Percentiles rank a stretch among this genome's conserved stretches.
These are phyloP conservation scores for Oscheius sp. DNA, from an alignment of 2,888 invertebrate genomes.

Conservation along the genomic window DNA sequence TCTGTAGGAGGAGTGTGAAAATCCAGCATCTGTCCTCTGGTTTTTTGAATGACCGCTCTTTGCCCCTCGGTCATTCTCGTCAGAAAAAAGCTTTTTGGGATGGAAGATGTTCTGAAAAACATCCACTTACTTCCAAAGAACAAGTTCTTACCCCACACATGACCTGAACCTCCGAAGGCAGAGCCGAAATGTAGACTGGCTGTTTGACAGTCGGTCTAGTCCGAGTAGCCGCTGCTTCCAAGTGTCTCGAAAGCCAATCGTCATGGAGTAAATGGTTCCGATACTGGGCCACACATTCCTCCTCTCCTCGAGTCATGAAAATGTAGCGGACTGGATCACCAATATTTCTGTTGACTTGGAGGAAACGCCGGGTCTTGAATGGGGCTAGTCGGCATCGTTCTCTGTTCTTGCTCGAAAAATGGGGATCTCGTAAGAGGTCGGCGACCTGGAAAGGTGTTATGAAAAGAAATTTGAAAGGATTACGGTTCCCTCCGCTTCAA, in stretches of 20 bases:
- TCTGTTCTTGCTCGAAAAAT: conserved; percentile 49
- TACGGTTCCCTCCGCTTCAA: conserved; percentile 46
- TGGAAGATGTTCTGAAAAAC: conserved; percentile 37
- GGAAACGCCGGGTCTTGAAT: conserved; percentile 39
- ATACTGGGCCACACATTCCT: conserved; percentile 46
- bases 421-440: conserved; percentile 48
- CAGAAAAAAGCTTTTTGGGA: not conserved
- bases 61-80: conserved; percentile 45
- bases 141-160: conserved; percentile 46
- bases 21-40: conserved; percentile 39
- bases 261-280: conserved; percentile 43
- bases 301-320: conserved; percentile 55
- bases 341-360: conserved; percentile 50
- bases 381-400: conserved; percentile 48
- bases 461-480: not conserved
- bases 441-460: conserved; percentile 32
- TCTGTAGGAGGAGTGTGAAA: conserved; percentile 52
- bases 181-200: conserved; percentile 46
- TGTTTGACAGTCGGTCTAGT: conserved; percentile 29
- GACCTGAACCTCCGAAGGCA: conserved; percentile 57
- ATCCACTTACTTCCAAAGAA: not conserved
- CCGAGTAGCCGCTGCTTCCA: conserved; percentile 40
- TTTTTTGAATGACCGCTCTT: conserved; percentile 45
- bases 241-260: conserved; percentile 43
- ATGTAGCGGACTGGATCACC: conserved; percentile 54